These are phyloP conservation scores for Apoda limacodes DNA, from an alignment of 2,888 invertebrate species.

Conservation along the genomic window DNA sequence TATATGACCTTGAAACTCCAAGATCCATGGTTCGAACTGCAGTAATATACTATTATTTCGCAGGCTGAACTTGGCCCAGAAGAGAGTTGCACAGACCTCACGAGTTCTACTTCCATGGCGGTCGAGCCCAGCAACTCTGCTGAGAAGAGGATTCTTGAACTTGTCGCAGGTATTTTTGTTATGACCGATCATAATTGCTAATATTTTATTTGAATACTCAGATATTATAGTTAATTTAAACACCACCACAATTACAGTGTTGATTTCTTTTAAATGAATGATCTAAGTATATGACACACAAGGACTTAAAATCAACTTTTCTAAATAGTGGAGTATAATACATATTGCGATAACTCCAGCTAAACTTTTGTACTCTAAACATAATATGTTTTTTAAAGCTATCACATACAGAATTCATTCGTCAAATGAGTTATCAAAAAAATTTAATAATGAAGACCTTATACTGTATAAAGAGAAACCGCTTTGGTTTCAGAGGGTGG, in stretches of 20 bases:
- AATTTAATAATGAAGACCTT: background rate
- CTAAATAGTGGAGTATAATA: too few species aligned
- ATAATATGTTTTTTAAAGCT: background rate
- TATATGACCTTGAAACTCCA: too few species aligned
- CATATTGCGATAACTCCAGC: too few species aligned
- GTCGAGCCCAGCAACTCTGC: slow-evolving; percentile 81
- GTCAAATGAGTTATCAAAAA: background rate
- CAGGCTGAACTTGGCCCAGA: slow-evolving; percentile 45
- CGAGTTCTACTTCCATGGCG: slow-evolving; percentile 77
- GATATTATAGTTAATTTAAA: too few species aligned
- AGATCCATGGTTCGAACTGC: too few species aligned
- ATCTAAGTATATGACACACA: too few species aligned
- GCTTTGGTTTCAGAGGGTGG: slow-evolving; percentile 46
- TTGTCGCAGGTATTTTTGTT: slow-evolving; percentile 76
- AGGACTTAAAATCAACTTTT: too few species aligned
- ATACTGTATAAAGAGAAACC: background rate
- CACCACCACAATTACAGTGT: too few species aligned
- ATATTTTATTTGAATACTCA: too few species aligned
- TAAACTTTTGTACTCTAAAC: background rate
- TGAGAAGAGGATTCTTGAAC: slow-evolving; percentile 79
- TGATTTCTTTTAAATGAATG: too few species aligned
- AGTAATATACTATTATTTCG: slow-evolving; percentile 8
- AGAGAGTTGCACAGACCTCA: slow-evolving; percentile 65
- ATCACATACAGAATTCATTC: background rate
- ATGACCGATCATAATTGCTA: too few species aligned